Evolutionary conservation across 2,888 invertebrate genomes (phyloP).

Genomic region (Salticus scenicus): DNA sequence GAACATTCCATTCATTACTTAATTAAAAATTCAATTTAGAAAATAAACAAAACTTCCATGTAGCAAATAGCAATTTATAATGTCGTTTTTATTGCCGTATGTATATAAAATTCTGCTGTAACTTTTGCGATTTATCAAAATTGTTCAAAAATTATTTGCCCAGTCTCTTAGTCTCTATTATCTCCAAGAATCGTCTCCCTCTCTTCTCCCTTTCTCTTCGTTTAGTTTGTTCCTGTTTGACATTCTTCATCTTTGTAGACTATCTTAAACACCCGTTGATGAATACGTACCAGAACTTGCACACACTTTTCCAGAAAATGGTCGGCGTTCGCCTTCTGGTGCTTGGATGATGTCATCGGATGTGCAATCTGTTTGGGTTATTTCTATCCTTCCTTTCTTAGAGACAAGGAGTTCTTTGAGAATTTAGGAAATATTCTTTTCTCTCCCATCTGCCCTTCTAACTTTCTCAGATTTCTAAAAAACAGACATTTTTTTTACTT

Average conservation of each 20-base stretch:
- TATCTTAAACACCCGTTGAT: neutral
- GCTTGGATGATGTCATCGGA: constrained; percentile 53
- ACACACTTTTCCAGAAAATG: neutral
- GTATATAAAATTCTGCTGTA: no score
- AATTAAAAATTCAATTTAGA: no score
- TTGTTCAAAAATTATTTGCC: no score
- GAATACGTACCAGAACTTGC: neutral
- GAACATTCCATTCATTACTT: no score
- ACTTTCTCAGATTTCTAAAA: neutral
- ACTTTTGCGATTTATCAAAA: no score
- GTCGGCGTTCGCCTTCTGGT: constrained; percentile 4
- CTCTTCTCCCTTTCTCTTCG: no score
- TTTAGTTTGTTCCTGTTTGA: neutral
- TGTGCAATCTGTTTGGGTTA: constrained; percentile 64
- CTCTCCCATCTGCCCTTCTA: neutral
- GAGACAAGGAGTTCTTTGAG: constrained; percentile 60
- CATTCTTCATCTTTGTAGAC: neutral
- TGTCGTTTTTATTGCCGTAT: no score
- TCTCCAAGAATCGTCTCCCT: no score
- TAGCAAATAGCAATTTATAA: no score
- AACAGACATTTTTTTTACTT: neutral
- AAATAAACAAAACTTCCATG: no score
- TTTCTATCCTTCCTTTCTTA: constrained; percentile 41
- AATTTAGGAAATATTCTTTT: constrained; percentile 43
- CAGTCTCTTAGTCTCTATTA: no score